Percentiles rank a stretch among this genome's conserved stretches.
Evolutionary conservation across 2,797 vertebrate genomes (phyloP).

Genomic region (Oreochromis grahami): DNA sequence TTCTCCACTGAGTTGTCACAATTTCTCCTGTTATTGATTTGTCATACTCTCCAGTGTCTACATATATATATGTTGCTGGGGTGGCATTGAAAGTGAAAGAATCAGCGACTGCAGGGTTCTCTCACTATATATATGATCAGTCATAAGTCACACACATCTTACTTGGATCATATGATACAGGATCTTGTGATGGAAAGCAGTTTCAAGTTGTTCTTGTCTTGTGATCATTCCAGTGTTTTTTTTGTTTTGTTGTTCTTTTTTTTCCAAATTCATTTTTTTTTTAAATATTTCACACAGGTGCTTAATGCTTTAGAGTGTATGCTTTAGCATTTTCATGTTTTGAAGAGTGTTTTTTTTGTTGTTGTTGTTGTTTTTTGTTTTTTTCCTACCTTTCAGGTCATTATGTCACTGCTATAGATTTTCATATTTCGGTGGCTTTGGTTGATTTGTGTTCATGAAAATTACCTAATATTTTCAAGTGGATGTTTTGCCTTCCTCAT

Average conservation of each 20-base stretch:
- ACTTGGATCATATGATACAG: not conserved
- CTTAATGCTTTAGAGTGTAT: not conserved
- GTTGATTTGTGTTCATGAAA: not conserved
- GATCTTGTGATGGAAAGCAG: not conserved
- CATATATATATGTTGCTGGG: not conserved
- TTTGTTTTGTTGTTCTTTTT: not conserved
- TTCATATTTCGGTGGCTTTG: not conserved
- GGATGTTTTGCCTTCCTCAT: not conserved
- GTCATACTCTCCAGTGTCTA: not conserved
- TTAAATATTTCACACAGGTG: not conserved
- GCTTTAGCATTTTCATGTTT: not conserved
- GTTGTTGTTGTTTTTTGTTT: too few relatives aligned
- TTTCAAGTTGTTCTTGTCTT: not conserved
- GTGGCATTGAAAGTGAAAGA: not conserved
- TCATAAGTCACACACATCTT: not conserved
- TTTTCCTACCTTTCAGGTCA: not conserved
- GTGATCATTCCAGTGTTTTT: not conserved
- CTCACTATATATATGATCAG: not conserved
- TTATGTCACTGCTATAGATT: not conserved
- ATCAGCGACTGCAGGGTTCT: not conserved
- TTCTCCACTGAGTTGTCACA: not conserved
- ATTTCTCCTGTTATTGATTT: not conserved
- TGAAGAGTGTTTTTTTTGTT: not conserved
- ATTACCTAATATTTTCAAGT: not conserved
- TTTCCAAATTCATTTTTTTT: not conserved